Conservation (phyloP, 2,113 vertebrate genomes). For the Gracilinanus agilis region DNA sequence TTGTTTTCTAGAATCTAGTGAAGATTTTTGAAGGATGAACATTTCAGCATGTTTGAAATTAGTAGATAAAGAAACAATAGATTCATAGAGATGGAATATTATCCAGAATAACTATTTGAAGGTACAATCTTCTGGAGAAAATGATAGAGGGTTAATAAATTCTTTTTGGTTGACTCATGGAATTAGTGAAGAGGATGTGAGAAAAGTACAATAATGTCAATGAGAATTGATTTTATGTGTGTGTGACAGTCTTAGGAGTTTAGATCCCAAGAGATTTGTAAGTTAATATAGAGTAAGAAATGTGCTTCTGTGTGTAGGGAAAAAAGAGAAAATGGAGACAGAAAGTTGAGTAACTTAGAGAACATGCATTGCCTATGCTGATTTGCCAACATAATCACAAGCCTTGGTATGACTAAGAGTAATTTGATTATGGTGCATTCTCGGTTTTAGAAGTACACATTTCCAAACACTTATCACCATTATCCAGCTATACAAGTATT, state of each 20-base stretch:
- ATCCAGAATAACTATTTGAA: neutral
- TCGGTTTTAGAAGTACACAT: neutral
- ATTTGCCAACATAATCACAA: neutral
- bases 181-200: neutral
- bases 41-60: neutral
- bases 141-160: neutral
- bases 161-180: neutral
- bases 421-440: neutral
- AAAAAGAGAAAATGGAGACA: neutral
- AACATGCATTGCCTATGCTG: neutral
- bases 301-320: neutral
- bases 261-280: neutral
- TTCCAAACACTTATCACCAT: neutral
- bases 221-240: neutral
- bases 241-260: neutral
- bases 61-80: neutral
- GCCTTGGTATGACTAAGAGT: neutral
- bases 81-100: neutral
- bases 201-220: neutral
- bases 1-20: neutral
- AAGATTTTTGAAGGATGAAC: neutral
- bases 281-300: neutral
- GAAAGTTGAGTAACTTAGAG: neutral
- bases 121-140: neutral
- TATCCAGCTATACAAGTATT: neutral